phyloP scores from a whole-genome alignment of 1,140 invertebrate genomes.

The Callitettix versicolor region DNA sequence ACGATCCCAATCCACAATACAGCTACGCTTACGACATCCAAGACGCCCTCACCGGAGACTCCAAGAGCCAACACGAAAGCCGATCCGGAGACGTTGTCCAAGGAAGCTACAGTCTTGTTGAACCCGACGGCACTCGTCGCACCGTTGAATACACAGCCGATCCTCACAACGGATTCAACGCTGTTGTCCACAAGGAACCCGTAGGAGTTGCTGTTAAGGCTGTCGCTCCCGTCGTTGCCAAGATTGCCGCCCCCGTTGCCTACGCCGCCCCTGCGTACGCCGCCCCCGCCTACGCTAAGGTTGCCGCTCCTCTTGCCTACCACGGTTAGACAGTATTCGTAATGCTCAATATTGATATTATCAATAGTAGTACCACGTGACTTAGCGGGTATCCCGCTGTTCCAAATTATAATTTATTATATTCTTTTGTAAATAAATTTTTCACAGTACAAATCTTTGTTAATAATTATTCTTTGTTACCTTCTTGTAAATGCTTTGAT shows the following conservation, averaged over 20 bases:
- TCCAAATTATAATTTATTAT: too few relatives aligned
- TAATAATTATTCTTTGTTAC: too few relatives aligned
- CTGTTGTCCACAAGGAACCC: constrained; percentile 19
- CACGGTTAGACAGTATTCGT: constrained; percentile 17
- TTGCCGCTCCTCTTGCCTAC: constrained; percentile 23
- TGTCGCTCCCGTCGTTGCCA: constrained; percentile 9
- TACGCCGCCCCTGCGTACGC: not conserved
- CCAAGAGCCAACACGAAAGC: constrained; percentile 31
- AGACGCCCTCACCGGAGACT: constrained; percentile 30
- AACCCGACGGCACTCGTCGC: constrained; percentile 27
- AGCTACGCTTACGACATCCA: constrained; percentile 27
- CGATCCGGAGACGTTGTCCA: constrained; percentile 54
- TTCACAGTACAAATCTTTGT: too few relatives aligned
- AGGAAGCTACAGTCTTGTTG: constrained; percentile 46
- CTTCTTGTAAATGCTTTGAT: too few relatives aligned
- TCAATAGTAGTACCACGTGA: constrained; percentile 1
- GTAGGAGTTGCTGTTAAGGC: constrained; percentile 25
- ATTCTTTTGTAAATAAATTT: too few relatives aligned
- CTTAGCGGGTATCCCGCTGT: constrained; percentile 6
- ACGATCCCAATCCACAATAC: constrained; percentile 37
- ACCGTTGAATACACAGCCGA: constrained; percentile 31
- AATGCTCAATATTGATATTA: not conserved
- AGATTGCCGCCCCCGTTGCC: constrained; percentile 26
- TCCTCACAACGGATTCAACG: constrained; percentile 23
- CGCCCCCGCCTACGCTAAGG: constrained; percentile 32